Percentiles rank a stretch among this genome's conserved stretches.
Evolutionary conservation across 30 jellyfish, hydroid and myxozoan genomes (phyloP).

Genomic region (Phacellophora camtschatica): DNA sequence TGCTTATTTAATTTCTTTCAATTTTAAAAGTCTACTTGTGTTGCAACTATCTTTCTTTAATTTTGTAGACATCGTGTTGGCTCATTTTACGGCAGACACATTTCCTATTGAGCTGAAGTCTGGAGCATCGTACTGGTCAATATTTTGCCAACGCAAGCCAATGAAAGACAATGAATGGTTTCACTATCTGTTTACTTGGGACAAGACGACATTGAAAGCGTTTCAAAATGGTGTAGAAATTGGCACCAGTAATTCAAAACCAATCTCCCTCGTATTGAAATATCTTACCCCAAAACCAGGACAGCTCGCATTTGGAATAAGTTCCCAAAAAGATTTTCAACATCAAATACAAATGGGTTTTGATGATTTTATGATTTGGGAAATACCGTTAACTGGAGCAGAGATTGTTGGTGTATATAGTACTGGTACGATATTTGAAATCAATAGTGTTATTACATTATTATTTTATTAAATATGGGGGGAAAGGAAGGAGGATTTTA

Average conservation of each 20-base stretch:
- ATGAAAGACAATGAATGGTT: not conserved
- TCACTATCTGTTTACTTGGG: slow-evolving; percentile 38
- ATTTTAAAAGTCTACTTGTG: no score
- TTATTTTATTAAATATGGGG: no score
- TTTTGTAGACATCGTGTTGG: not conserved
- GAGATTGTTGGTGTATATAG: slow-evolving; percentile 2
- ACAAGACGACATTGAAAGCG: not conserved
- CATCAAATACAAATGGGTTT: not conserved
- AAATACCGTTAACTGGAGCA: slow-evolving; percentile 4
- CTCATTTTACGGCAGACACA: not conserved
- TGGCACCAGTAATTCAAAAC: not conserved
- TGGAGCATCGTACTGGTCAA: slow-evolving; percentile 21
- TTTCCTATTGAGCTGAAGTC: not conserved
- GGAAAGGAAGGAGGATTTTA: no score
- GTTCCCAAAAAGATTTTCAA: not conserved
- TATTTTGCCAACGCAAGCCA: not conserved
- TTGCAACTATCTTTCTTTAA: not conserved
- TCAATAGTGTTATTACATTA: no score
- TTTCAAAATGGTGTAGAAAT: not conserved
- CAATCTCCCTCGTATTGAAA: no score
- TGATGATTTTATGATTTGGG: slow-evolving; percentile 62
- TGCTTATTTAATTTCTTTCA: no score
- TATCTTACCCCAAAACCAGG: not conserved
- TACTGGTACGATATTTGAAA: not conserved
- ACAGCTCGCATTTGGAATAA: slow-evolving; percentile 11